These are phyloP conservation scores for Mythimna lalbum DNA, from an alignment of 2,888 invertebrate genomes.

Conservation along the genomic window DNA sequence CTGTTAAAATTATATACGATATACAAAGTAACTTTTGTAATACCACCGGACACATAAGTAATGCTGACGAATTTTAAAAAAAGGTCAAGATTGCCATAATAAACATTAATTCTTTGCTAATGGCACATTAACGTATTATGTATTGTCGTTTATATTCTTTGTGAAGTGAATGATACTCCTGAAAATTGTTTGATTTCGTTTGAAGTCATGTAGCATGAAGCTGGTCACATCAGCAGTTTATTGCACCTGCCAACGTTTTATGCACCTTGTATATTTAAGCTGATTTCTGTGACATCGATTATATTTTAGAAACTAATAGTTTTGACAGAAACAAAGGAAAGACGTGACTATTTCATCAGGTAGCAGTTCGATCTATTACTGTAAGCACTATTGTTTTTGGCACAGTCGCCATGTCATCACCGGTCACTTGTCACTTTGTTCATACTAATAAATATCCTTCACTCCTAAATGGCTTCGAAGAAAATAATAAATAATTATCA, in stretches of 20 bases:
- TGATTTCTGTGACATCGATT: background rate
- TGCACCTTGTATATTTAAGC: constrained; percentile 13
- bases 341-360: constrained; percentile 31
- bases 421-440: constrained; percentile 56
- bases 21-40: constrained; percentile 56
- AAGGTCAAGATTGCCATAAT: constrained; percentile 50
- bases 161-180: constrained; percentile 42
- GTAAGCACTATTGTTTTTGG: constrained; percentile 63
- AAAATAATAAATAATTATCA: constrained; percentile 69
- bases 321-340: constrained; percentile 22
- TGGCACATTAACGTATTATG: constrained; percentile 59
- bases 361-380: constrained; percentile 45
- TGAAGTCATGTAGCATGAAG: constrained; percentile 37
- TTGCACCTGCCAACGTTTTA: constrained; percentile 9
- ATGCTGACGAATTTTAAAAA: constrained; percentile 52
- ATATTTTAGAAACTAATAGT: constrained; percentile 17
- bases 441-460: constrained; percentile 63
- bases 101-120: constrained; percentile 59
- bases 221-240: constrained; percentile 28
- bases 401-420: constrained; percentile 59
- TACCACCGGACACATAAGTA: constrained; percentile 52
- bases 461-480: constrained; percentile 66
- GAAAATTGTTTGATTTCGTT: constrained; percentile 46
- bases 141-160: constrained; percentile 61
- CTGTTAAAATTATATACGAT: constrained; percentile 55